phyloP scores from a whole-genome alignment of 2,797 vertebrate species.

The Rhabdophis nuchalis region DNA sequence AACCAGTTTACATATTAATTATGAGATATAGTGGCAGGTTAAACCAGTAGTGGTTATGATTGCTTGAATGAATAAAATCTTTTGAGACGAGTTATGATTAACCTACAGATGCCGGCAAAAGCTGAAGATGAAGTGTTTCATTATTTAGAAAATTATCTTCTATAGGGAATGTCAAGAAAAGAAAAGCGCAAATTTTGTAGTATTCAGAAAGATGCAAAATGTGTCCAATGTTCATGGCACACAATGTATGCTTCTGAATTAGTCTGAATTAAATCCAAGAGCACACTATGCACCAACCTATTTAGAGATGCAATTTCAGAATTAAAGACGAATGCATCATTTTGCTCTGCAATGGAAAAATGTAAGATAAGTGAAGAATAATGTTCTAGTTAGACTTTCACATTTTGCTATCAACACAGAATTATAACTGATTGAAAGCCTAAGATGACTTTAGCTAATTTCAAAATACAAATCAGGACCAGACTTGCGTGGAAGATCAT shows the following conservation, averaged over 20 bases:
- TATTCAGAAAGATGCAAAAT: background rate
- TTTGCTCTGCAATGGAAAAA: background rate
- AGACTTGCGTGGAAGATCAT: background rate
- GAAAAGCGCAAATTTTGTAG: background rate
- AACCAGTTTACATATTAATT: constrained; percentile 57
- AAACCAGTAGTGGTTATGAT: constrained; percentile 37
- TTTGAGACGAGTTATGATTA: background rate
- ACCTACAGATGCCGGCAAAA: background rate
- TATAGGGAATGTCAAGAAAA: background rate
- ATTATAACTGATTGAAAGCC: background rate
- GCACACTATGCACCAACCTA: background rate
- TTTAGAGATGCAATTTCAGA: background rate
- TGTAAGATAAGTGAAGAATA: background rate
- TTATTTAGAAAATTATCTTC: background rate
- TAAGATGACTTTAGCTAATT: background rate
- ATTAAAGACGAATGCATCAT: too few species aligned
- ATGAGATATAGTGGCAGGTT: constrained; percentile 41
- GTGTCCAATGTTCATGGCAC: background rate
- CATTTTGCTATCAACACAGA: background rate
- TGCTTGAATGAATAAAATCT: constrained; percentile 6
- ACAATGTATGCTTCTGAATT: background rate
- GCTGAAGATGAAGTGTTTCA: background rate
- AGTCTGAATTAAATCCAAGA: constrained; percentile 6
- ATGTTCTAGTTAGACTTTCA: background rate
- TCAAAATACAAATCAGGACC: background rate